Base-by-base conservation (phyloP, 1,140 invertebrate genomes). In the Solenopsis fugax region DNA sequence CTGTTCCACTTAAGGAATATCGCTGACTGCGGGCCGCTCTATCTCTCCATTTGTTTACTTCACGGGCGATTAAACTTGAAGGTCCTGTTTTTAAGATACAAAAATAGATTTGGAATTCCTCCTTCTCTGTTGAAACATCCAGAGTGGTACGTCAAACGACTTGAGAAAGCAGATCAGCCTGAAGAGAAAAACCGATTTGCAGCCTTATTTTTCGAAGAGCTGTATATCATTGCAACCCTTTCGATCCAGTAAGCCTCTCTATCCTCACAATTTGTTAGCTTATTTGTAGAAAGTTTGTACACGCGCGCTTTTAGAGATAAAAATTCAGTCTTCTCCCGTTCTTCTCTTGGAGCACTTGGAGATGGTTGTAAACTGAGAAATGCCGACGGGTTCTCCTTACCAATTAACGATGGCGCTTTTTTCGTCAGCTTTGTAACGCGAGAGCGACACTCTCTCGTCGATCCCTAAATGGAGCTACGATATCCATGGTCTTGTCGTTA, bases 351-450 rank as follows among this genome's bases (percentile, higher is more conserved):
- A 18, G 18, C 56, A 37, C 65, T 60, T 50, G 18, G 29, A 37
- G 45, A 86, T 9, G 45, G 18, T 86, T 67, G 77, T 52, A 54
- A 81, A 45, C 24, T 29, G 54, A 75, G 54, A 60, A 50, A 60
- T 50, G 41, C 69, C 34, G 41, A 60, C 7, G 67, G 60, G 64
- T 29, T 41, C 34, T 34, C n/a, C 75, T 86, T 54, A 78, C 48
- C 69, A 78, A 52, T 60, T 58, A 72, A 73, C 60, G 58, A 54
- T 21, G 12, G 37, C 41, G 45, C 24, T 10, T 58, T 29, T 71
- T 34, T 64, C 54, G 89, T 91, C 80, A 69, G 84, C 80, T 88
- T 86, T 89, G 90, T 89, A 91, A 91, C 56, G 65, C 60, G 90
- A 91, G 10, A 56, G 85, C 48, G 85, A 87, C 48, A 72, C 81